These are phyloP conservation scores for Nesidiocoris tenuis DNA, from an alignment of 2,888 invertebrate genomes.

Conservation along the genomic window DNA sequence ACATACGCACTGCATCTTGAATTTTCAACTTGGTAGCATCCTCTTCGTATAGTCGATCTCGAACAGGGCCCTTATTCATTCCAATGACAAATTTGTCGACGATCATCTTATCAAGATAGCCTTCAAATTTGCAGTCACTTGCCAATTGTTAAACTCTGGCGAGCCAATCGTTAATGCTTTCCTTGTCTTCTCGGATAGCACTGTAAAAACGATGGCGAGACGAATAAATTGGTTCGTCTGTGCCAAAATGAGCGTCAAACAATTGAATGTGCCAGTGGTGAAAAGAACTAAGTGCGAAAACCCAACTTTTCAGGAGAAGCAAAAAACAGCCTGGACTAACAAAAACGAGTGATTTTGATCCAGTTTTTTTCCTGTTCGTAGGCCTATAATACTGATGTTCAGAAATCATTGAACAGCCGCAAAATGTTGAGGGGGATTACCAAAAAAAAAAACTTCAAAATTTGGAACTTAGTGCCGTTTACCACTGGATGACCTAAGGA, in stretches of 20 bases:
- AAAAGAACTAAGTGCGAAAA: no score
- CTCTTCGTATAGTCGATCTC: constrained; percentile 30
- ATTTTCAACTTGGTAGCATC: constrained; percentile 7
- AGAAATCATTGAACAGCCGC: no score
- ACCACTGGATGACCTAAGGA: no score
- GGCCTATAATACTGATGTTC: no score
- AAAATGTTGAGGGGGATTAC: no score
- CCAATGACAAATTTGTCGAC: constrained; percentile 37
- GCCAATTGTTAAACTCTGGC: constrained; percentile 22
- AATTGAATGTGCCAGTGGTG: no score
- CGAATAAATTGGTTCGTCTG: constrained; percentile 20
- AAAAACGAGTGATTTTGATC: no score
- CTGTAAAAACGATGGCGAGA: constrained; percentile 29
- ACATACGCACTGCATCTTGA: constrained; percentile 18
- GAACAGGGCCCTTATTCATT: constrained; percentile 15
- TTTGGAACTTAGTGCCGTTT: no score
- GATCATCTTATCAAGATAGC: constrained; percentile 21
- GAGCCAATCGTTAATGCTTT: constrained; percentile 24
- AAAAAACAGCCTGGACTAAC: no score
- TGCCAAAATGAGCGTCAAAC: constrained; percentile 27
- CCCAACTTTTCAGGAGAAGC: no score
- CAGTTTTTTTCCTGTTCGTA: no score
- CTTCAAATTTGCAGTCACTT: constrained; percentile 1
- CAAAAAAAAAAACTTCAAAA: no score
- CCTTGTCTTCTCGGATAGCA: constrained; percentile 25